Base-by-base conservation (phyloP, 2,888 invertebrate genomes). In the Microchrysa polita region DNA sequence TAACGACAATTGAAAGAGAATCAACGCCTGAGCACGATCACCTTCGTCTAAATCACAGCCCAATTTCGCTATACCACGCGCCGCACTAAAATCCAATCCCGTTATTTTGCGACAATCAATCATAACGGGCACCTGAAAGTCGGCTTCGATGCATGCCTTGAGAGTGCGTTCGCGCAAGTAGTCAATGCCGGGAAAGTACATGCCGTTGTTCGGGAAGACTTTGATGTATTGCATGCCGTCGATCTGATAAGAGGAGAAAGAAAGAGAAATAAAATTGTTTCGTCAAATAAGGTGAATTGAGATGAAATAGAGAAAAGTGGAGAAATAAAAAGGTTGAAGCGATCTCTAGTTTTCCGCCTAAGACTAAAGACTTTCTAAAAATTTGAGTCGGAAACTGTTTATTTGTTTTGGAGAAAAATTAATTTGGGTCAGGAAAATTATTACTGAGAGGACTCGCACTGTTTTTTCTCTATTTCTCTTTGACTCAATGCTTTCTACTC, bases 171-270 rank as follows among this genome's bases (percentile, higher is more conserved):
- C 86, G 1, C 88, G 86, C 57, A 93, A 82, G 79, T 88, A 88
- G 82, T 92, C 91, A 27, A 91, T 89, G 72, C 91, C 90, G 57
- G 93, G 90, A 84, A 92, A 94, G 81, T 89, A 90, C 73, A 93
- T 85, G 52, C 91, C 92, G 75, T 89, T 85, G 78, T 90, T 88
- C 1, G 92, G 91, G 75, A 88, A 89, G 42, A 92, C 86, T 16
- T 88, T 82, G 9, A 91, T 82, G 77, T 88, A 91, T 75, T 88
- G 87, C 77, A 87, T 83, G 2, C 82, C 82, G n/a, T 87, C 87
- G 40, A 85, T 83, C 88, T 88, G 67, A n/a, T n/a, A n/a, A n/a
- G 27, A 34, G 27, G 2, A 7, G 27, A 34, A 34, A 34, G 42
- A 44, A 16, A 14, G 42, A 44, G 5, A n/a, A 65, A 60, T n/a